phyloP scores from a whole-genome alignment of 1,140 invertebrate genomes.

The Pseudomyrmex flavicornis region DNA sequence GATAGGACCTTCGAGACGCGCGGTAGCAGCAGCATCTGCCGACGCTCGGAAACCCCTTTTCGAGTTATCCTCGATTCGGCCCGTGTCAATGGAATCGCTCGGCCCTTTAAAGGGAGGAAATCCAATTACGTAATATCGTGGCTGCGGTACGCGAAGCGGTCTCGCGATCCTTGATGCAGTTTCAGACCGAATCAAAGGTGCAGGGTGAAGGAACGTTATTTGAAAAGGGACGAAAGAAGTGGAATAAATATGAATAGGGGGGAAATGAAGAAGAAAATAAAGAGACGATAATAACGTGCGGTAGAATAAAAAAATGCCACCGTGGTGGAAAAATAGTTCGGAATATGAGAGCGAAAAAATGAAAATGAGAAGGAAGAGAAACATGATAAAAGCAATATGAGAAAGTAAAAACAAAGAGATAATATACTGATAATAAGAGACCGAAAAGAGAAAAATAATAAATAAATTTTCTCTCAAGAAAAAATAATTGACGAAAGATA shows the following conservation, averaged over 20 bases:
- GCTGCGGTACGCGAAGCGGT: constrained; percentile 68
- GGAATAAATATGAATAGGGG: neutral
- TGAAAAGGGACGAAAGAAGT: no score
- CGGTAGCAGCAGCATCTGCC: constrained; percentile 63
- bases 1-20: constrained; percentile 49
- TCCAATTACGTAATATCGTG: constrained; percentile 78
- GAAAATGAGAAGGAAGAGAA: neutral
- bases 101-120: constrained; percentile 72
- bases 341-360: neutral
- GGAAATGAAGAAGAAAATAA: neutral
- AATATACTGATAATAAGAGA: neutral
- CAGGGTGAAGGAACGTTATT: neutral
- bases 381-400: neutral
- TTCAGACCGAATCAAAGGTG: constrained; percentile 30
- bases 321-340: neutral
- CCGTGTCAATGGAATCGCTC: constrained; percentile 73
- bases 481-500: neutral
- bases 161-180: constrained; percentile 67
- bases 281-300: neutral
- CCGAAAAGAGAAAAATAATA: neutral
- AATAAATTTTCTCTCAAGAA: neutral
- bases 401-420: neutral
- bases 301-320: neutral
- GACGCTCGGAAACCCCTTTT: constrained; percentile 67
- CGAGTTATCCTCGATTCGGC: constrained; percentile 73